These are phyloP conservation scores for Anoura caudifer DNA, from an alignment of 2,113 vertebrate species.

Conservation along the genomic window DNA sequence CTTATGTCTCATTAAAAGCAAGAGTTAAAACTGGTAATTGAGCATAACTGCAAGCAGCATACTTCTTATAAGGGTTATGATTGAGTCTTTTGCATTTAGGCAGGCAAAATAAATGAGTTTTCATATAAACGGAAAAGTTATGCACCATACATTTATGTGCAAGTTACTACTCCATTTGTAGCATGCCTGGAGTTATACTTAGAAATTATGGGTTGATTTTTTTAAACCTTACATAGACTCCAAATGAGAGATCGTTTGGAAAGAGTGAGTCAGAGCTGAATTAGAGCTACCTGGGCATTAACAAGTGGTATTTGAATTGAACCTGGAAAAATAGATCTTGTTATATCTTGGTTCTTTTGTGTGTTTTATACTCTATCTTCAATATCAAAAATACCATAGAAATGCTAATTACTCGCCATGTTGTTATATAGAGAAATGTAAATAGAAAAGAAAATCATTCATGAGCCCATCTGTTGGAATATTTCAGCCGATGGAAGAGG, in stretches of 20 bases:
- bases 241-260: not conserved
- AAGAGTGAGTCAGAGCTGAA: not conserved
- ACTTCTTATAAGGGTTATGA: not conserved
- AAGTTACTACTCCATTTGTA: not conserved
- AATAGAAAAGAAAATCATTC: not conserved
- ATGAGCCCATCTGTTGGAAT: not conserved
- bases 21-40: constrained; percentile 5
- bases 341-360: not conserved
- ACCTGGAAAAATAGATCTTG: not conserved
- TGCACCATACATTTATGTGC: not conserved
- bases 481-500: not conserved
- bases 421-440: not conserved
- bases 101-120: not conserved
- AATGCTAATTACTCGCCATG: not conserved
- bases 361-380: not conserved
- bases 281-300: not conserved
- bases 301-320: not conserved
- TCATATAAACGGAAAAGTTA: not conserved
- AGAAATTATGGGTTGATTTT: constrained; percentile 15
- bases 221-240: not conserved
- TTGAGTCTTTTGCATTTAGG: not conserved
- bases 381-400: not conserved
- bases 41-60: not conserved
- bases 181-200: not conserved
- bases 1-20: not conserved